A percentile compares a stretch with the other conserved stretches of the same genome.
These are phyloP conservation scores for Sigmodon hispidus DNA, from an alignment of 2,113 vertebrate genomes.

Conservation along the genomic window DNA sequence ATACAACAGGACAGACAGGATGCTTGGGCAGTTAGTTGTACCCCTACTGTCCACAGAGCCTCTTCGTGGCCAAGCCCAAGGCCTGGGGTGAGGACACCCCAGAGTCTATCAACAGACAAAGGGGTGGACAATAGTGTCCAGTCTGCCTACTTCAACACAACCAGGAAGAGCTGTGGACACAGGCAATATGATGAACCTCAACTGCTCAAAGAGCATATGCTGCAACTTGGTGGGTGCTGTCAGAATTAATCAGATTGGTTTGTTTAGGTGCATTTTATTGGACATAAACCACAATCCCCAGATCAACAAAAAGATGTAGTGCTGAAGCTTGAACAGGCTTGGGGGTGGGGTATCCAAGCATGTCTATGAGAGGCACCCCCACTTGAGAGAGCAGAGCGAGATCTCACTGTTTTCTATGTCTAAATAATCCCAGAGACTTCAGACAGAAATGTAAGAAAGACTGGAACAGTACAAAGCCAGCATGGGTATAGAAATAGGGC, in stretches of 20 bases:
- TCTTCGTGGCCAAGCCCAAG: no score
- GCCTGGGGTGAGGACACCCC: not conserved
- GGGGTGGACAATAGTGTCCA: not conserved
- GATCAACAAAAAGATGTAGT: not conserved
- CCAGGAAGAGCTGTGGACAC: not conserved
- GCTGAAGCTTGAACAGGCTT: not conserved
- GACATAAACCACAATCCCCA: rapidly evolving
- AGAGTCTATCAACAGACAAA: not conserved
- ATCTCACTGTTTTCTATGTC: not conserved
- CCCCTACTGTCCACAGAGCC: not conserved
- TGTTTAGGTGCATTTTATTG: not conserved
- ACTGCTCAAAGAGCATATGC: no score
- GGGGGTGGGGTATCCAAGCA: not conserved
- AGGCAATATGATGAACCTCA: not conserved
- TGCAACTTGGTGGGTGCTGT: not conserved
- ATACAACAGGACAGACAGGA: not conserved
- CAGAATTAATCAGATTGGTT: not conserved
- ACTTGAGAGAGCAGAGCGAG: not conserved
- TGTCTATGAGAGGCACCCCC: not conserved
- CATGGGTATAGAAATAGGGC: not conserved
- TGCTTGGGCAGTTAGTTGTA: rapidly evolving
- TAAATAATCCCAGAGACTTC: not conserved
- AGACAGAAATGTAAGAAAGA: not conserved
- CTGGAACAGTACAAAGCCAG: not conserved
- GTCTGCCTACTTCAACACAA: not conserved